Evolutionary conservation across 1,140 invertebrate species (phyloP).

Genomic region (Drosophila azteca): DNA sequence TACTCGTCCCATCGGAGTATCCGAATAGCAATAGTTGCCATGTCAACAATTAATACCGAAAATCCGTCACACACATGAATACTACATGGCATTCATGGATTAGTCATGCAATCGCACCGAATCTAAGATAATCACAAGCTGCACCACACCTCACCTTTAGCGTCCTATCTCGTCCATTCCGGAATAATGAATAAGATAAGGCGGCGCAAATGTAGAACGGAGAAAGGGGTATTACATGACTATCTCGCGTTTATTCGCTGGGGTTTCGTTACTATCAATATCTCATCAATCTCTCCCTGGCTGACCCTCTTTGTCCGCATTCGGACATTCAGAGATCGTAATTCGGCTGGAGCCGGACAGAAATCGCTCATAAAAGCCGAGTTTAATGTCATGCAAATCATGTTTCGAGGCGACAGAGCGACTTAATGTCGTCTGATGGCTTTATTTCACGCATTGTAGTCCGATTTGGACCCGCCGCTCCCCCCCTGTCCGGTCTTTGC

Average conservation of each 20-base stretch:
- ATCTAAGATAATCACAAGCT: slow-evolving; percentile 3
- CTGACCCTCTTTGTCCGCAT: slow-evolving; percentile 16
- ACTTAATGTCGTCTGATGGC: slow-evolving; percentile 74
- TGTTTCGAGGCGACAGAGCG: slow-evolving; percentile 60
- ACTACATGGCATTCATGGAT: slow-evolving; percentile 1
- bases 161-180: too few relatives aligned
- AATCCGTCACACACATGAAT: neutral
- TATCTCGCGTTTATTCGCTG: slow-evolving; percentile 25
- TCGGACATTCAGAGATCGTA: slow-evolving; percentile 33
- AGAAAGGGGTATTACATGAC: slow-evolving; percentile 6
- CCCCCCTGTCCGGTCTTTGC: slow-evolving; percentile 16
- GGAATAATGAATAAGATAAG: neutral
- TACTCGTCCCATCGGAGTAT: neutral
- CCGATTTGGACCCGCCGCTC: slow-evolving; percentile 10
- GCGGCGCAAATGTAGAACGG: neutral
- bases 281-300: slow-evolving; percentile 19
- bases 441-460: slow-evolving; percentile 57
- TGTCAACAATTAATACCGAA: neutral
- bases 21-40: too few relatives aligned
- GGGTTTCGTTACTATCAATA: slow-evolving; percentile 42
- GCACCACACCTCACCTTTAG: too few relatives aligned
- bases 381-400: slow-evolving; percentile 76
- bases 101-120: slow-evolving; percentile 16
- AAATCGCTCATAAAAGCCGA: slow-evolving; percentile 73
- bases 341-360: slow-evolving; percentile 53